These are phyloP conservation scores for Andrena minutula DNA, from an alignment of 2,888 invertebrate species.

Conservation along the genomic window DNA sequence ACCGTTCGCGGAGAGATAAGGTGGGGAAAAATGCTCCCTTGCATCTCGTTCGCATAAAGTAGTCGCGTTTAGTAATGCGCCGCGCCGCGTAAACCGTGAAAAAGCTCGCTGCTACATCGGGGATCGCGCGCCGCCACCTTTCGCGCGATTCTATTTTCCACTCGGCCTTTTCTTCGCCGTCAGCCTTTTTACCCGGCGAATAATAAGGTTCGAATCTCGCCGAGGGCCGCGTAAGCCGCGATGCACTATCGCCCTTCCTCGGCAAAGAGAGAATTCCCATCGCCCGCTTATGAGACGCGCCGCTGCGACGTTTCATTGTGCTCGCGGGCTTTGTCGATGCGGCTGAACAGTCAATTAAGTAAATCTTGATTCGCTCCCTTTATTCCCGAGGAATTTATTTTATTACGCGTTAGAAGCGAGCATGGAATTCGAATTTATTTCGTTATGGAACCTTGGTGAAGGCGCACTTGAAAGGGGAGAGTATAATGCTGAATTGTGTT, in stretches of 20 bases:
- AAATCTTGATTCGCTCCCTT: neutral
- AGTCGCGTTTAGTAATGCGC: conserved; percentile 40
- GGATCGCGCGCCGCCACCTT: conserved; percentile 21
- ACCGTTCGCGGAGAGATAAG: conserved; percentile 22
- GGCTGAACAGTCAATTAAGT: neutral
- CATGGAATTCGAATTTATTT: too few species aligned
- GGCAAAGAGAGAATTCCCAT: conserved; percentile 20
- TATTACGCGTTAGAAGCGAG: too few species aligned
- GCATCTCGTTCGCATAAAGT: conserved; percentile 41
- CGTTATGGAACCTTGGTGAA: too few species aligned
- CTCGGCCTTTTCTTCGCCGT: neutral
- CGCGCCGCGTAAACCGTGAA: conserved; percentile 43
- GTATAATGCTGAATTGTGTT: too few species aligned
- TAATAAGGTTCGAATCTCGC: conserved; percentile 49
- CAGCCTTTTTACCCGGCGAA: conserved; percentile 31
- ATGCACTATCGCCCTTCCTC: neutral
- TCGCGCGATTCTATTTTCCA: conserved; percentile 22
- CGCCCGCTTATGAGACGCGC: conserved; percentile 16
- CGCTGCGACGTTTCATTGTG: conserved; percentile 11
- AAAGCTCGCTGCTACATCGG: conserved; percentile 30
- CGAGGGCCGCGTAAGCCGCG: conserved; percentile 15
- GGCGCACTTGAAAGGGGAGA: too few species aligned
- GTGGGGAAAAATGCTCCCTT: conserved; percentile 11
- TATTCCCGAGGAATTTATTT: too few species aligned
- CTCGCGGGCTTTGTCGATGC: conserved; percentile 9